phyloP scores from a whole-genome alignment of 1,140 invertebrate species.

The Scaptodrosophila lebanonensis region DNA sequence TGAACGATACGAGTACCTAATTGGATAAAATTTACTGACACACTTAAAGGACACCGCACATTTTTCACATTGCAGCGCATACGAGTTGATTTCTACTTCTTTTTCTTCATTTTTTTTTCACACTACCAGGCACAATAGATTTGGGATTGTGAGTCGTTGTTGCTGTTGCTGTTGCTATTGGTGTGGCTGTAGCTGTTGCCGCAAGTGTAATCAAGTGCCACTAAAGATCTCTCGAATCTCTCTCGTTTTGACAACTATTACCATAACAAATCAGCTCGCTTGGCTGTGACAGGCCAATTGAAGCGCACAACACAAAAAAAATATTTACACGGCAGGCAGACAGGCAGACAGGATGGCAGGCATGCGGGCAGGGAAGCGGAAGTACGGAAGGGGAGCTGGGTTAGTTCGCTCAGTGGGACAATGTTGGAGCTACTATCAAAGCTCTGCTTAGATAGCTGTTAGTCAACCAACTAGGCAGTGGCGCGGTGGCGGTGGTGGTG shows the following conservation, averaged over 20 bases:
- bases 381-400: not conserved
- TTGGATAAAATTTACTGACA: constrained; percentile 52
- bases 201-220: constrained; percentile 67
- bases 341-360: constrained; percentile 31
- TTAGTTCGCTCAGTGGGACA: not conserved
- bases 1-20: too few relatives aligned
- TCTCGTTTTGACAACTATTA: constrained; percentile 69
- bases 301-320: constrained; percentile 40
- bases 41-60: constrained; percentile 13
- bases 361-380: not conserved
- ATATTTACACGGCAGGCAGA: constrained; percentile 62
- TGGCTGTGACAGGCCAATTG: constrained; percentile 68
- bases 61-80: too few relatives aligned
- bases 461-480: too few relatives aligned
- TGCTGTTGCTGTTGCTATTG: constrained; percentile 1
- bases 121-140: constrained; percentile 13
- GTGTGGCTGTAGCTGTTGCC: constrained; percentile 6
- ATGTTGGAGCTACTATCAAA: too few relatives aligned
- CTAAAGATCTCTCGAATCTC: constrained; percentile 66
- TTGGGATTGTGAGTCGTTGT: constrained; percentile 25
- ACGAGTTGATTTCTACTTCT: not conserved
- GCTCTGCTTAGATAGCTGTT: too few relatives aligned
- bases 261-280: constrained; percentile 70
- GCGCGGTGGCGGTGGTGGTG: too few relatives aligned
- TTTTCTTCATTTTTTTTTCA: constrained; percentile 24